Percentiles rank a stretch among this genome's conserved stretches.
Conservation (phyloP, 2,797 vertebrate species). For the Hapalemur alaotrensis region DNA sequence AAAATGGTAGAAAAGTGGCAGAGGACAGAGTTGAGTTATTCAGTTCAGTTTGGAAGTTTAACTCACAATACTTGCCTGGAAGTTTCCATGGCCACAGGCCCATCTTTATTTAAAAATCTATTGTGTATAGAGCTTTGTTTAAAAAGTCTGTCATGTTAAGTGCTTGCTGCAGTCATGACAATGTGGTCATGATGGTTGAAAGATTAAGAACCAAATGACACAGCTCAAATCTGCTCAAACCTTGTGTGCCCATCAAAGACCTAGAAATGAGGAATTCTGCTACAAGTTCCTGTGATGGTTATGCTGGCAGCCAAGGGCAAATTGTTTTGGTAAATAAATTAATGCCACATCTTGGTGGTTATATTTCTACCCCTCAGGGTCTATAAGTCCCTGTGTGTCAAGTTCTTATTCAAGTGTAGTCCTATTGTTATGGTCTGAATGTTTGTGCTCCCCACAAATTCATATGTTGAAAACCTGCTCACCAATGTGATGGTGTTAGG, state of each 20-base stretch:
- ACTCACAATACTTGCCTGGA: neutral
- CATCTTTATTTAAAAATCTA: neutral
- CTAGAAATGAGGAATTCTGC: neutral
- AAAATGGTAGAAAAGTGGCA: neutral
- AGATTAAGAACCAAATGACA: neutral
- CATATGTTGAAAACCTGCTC: neutral
- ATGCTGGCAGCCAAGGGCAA: neutral
- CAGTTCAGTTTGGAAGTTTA: neutral
- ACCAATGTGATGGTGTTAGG: neutral
- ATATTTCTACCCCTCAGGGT: neutral
- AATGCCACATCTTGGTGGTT: conserved; percentile 34
- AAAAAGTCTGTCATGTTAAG: neutral
- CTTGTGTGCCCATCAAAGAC: neutral
- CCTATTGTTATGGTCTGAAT: neutral
- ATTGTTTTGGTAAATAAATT: conserved; percentile 68
- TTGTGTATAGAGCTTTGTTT: neutral
- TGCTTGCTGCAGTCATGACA: neutral
- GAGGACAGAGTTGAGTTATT: neutral
- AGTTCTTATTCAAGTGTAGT: neutral
- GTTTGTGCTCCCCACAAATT: neutral
- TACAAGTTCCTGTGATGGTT: neutral
- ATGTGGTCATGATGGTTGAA: neutral
- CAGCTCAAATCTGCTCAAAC: neutral
- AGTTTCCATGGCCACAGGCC: neutral
- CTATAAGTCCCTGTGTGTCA: neutral